Conservation (phyloP, 2,797 vertebrate species). For the Eospalax fontanierii region DNA sequence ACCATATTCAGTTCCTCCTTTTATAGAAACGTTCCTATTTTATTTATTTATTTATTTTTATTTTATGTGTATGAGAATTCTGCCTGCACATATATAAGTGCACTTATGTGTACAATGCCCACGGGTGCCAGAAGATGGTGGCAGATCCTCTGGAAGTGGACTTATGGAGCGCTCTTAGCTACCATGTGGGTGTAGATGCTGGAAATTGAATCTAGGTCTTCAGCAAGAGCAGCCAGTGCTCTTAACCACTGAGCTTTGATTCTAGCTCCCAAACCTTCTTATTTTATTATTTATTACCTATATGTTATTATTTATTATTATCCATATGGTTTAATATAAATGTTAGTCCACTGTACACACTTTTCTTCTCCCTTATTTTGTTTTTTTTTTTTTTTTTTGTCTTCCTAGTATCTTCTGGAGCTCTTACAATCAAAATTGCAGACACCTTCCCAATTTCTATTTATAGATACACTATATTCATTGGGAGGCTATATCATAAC, state of each 20-base stretch:
- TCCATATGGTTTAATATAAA: not conserved
- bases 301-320: not conserved
- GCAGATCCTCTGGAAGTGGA: not conserved
- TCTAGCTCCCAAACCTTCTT: not conserved
- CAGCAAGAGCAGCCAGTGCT: not conserved
- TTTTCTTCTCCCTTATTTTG: not conserved
- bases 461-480: not conserved
- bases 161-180: not conserved
- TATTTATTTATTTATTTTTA: not conserved
- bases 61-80: not conserved
- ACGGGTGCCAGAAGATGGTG: not conserved
- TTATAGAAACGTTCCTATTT: not conserved
- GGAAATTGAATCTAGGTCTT: not conserved
- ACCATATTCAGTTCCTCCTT: not conserved
- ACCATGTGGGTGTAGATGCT: not conserved
- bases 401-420: not conserved
- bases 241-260: not conserved
- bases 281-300: too few species aligned
- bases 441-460: conserved; percentile 17
- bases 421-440: not conserved
- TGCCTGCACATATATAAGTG: not conserved
- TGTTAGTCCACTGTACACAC: not conserved
- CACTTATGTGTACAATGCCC: not conserved
- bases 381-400: not conserved
- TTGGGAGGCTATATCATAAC: not conserved